Conservation (phyloP, 2,113 vertebrate genomes). For the Thunnus maccoyii region DNA sequence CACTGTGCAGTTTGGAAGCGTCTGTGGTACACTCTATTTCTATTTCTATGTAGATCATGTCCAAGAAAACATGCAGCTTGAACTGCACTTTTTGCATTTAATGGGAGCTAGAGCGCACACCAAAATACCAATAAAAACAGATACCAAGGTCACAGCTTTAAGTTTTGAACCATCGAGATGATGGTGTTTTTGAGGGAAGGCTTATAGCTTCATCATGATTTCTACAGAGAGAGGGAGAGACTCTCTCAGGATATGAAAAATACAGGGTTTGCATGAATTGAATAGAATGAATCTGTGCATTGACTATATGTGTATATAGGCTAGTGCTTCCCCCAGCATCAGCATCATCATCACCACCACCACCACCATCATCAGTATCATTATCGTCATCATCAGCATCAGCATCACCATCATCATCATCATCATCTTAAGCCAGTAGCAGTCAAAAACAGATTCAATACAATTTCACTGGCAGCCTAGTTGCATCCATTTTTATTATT, state of each 20-base stretch:
- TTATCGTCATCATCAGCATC: slow-evolving; percentile 21
- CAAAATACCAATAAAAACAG: slow-evolving; percentile 14
- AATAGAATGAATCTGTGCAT: neutral
- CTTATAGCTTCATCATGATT: neutral
- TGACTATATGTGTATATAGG: neutral
- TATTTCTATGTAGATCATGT: slow-evolving; percentile 10
- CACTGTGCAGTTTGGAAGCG: slow-evolving; percentile 24
- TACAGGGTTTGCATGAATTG: neutral
- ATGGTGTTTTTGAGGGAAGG: neutral
- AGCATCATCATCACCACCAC: slow-evolving; percentile 3
- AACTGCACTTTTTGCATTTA: neutral
- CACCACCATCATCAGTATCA: slow-evolving; percentile 30
- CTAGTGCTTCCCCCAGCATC: neutral
- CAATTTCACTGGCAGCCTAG: neutral
- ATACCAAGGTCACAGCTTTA: slow-evolving; percentile 64
- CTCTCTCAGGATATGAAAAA: neutral
- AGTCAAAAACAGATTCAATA: slow-evolving; percentile 20
- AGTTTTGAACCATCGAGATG: slow-evolving; percentile 23
- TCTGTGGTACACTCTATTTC: slow-evolving; percentile 9
- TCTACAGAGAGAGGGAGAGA: neutral
- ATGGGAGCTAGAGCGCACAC: neutral
- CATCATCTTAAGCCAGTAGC: slow-evolving; percentile 42
- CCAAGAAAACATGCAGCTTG: neutral
- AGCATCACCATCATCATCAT: slow-evolving; percentile 36
- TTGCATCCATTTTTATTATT: neutral